Evolutionary conservation across 2,113 vertebrate genomes (phyloP), one percentile per base, ranked within the genome.

Genomic region (Neolamprologus falcicula): DNA sequence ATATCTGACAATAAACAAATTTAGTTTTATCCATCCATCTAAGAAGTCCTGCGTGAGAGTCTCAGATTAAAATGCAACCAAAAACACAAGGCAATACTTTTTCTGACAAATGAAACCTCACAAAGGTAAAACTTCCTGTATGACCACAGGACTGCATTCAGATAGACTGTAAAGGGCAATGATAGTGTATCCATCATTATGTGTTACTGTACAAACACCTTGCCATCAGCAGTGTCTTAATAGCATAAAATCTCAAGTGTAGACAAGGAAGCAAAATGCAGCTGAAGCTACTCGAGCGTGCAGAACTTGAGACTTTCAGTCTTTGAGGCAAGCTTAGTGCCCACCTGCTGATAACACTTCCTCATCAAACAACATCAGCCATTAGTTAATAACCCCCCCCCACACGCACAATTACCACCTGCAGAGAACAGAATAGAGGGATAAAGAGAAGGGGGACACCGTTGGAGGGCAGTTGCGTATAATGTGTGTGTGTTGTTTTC

Each of bases 301-400:
- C 83, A 79, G 57, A 88, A 87, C 37, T 80, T 53, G 61, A 90
- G 92, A 86, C 89, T 88, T 91, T 87, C 83, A 73, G 90, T 92
- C 89, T 94, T 89, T 89, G 92, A 92, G 86, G 82, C 90, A 33
- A 90, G 90, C 93, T 88, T 86, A 93, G 86, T 86, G 83, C 78
- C 88, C 88, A 83, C 90, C 88, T 84, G 86, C 92, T 91, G 85
- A 83, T 84, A 90, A 85, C 53, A 90, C 57, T 78, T 84, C 85
- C 86, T 91, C 85, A 92, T 94, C 93, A 94, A 94, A 93, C 86
- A 89, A 88, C 84, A 85, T 55, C 80, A 84, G 88, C 92, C 89
- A 93, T 94, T 95, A 94, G 94, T 94, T 95, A 94, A 95, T 94
- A 94, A 92, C 88, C 81, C 93, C 86, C 80, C 86, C 80, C 90